These are phyloP conservation scores for Epizoanthus rinbou DNA, from an alignment of 92 coral and sea anemone species.

Conservation along the genomic window DNA sequence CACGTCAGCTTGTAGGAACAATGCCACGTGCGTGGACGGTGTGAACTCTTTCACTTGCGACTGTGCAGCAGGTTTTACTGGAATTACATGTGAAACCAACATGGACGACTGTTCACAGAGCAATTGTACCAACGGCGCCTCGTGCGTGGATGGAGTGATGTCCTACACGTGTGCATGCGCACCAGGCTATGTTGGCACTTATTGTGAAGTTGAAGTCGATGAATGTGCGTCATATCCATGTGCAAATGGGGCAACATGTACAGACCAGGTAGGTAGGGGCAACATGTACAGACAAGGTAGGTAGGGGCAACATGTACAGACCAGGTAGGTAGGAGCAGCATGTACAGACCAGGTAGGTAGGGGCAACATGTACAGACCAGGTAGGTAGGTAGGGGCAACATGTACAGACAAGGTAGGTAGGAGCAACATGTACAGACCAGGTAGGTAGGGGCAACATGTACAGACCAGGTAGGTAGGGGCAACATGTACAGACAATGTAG, in stretches of 20 bases:
- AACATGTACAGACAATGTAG: too few species aligned
- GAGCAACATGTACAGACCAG: too few species aligned
- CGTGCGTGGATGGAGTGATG: slow-evolving; percentile 24
- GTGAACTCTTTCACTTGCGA: slow-evolving; percentile 25
- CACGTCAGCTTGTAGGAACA: slow-evolving; percentile 14
- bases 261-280: slow-evolving; percentile 32
- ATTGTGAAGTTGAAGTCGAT: slow-evolving; percentile 8
- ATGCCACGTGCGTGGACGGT: slow-evolving; percentile 28
- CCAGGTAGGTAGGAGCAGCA: slow-evolving; percentile 20
- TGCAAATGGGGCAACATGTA: slow-evolving; percentile 19
- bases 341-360: slow-evolving; percentile 39
- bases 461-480: slow-evolving; percentile 32
- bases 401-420: slow-evolving; percentile 43
- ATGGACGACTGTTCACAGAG: slow-evolving; percentile 19
- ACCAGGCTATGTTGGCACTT: slow-evolving; percentile 8
- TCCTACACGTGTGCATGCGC: not conserved
- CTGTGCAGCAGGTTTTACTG: slow-evolving; percentile 27
- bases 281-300: slow-evolving; percentile 34
- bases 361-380: slow-evolving; percentile 36
- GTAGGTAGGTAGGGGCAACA: slow-evolving; percentile 16
- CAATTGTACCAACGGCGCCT: slow-evolving; percentile 26
- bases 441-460: slow-evolving; percentile 28
- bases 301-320: slow-evolving; percentile 26
- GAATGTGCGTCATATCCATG: slow-evolving; percentile 5
- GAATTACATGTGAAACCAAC: slow-evolving; percentile 14